These are phyloP conservation scores for Rynchops niger DNA, from an alignment of 2,113 vertebrate genomes.

Conservation along the genomic window DNA sequence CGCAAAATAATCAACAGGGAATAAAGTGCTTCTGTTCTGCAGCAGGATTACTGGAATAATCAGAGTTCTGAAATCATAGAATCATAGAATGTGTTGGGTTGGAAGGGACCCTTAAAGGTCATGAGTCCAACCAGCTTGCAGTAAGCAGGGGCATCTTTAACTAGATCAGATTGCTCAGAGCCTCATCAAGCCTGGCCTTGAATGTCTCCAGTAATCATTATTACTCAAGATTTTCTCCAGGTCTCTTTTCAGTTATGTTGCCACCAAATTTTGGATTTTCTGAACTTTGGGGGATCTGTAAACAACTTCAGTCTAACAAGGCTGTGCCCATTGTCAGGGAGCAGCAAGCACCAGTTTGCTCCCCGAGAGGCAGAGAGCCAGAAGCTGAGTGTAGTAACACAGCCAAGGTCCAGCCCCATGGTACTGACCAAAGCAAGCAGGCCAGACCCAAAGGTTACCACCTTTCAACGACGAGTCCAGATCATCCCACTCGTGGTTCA, in stretches of 20 bases:
- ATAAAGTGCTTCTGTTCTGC: background rate
- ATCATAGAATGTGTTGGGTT: too few relatives aligned
- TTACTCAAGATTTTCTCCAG: background rate
- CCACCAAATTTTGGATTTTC: background rate
- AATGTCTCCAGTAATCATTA: too few relatives aligned
- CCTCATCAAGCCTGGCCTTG: too few relatives aligned
- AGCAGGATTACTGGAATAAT: background rate
- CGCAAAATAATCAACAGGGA: background rate
- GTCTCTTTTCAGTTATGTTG: background rate
- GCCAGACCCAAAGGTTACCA: background rate
- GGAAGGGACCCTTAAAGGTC: too few relatives aligned
- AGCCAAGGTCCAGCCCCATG: background rate
- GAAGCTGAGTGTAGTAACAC: background rate
- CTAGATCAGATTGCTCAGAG: too few relatives aligned
- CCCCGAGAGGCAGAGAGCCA: background rate
- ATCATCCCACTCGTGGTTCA: background rate
- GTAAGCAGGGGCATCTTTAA: too few relatives aligned
- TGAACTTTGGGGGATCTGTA: background rate
- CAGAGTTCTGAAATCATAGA: background rate
- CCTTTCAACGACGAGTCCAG: background rate
- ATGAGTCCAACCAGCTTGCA: too few relatives aligned
- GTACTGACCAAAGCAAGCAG: background rate
- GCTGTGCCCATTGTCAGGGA: background rate
- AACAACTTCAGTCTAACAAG: background rate
- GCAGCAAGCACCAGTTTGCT: background rate